These are phyloP conservation scores for Gymnoscelis rufifasciata DNA, from an alignment of 2,888 invertebrate species.

Conservation along the genomic window DNA sequence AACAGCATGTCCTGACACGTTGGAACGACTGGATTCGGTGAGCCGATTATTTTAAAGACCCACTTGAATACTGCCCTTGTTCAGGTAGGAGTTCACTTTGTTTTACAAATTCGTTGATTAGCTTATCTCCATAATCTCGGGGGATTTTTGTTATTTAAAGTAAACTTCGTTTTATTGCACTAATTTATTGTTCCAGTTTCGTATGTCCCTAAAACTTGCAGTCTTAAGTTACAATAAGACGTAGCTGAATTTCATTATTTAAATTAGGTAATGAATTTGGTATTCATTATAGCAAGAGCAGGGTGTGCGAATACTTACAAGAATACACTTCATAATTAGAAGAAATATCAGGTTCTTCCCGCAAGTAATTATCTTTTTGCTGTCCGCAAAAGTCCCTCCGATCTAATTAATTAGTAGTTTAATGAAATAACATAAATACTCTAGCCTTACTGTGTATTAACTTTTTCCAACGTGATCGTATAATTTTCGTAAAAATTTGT, in stretches of 20 bases:
- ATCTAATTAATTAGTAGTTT: not conserved
- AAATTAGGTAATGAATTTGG: too few species aligned
- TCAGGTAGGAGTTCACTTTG: slow-evolving; percentile 56
- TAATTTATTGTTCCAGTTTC: too few species aligned
- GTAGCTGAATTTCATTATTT: too few species aligned
- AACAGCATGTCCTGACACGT: slow-evolving; percentile 72
- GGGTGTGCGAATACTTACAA: not conserved
- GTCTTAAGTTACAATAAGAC: too few species aligned
- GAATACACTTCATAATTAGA: not conserved
- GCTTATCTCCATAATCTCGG: slow-evolving; percentile 44
- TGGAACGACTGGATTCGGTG: slow-evolving; percentile 66
- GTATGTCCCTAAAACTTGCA: too few species aligned
- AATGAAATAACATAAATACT: not conserved
- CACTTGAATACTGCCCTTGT: slow-evolving; percentile 31
- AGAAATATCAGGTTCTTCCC: slow-evolving; percentile 2
- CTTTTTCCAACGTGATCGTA: not conserved
- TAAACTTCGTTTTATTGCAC: not conserved
- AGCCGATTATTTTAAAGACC: slow-evolving; percentile 58
- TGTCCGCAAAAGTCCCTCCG: not conserved
- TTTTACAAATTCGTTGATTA: slow-evolving; percentile 63
- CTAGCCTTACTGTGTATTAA: not conserved
- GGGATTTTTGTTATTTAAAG: slow-evolving; percentile 2
- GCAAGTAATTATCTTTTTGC: not conserved
- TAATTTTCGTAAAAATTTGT: not conserved
- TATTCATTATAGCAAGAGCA: not conserved